Evolutionary conservation across 1,140 invertebrate genomes (phyloP).

Genomic region (Ganaspis sp.): DNA sequence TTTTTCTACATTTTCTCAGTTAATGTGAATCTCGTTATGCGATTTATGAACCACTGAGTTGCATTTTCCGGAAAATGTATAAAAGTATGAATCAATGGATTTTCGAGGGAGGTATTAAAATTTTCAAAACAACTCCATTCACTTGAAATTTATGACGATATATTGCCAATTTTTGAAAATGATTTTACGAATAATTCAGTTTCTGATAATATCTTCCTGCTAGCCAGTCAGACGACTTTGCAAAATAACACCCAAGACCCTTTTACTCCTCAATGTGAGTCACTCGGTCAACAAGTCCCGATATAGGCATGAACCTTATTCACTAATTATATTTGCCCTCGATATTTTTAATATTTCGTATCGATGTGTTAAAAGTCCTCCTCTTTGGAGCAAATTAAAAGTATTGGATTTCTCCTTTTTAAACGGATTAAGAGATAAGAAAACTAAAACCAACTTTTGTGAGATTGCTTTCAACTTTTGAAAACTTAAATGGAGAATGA

Average conservation of each 20-base stretch:
- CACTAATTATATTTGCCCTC: neutral
- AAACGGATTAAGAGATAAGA: too few relatives aligned
- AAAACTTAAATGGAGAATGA: too few relatives aligned
- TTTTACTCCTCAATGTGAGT: conserved; percentile 15
- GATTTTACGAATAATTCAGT: neutral
- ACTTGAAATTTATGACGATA: neutral
- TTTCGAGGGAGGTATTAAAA: neutral
- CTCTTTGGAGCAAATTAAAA: too few relatives aligned
- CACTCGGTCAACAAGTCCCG: conserved; percentile 9
- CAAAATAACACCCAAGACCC: conserved; percentile 7
- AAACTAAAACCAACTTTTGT: too few relatives aligned
- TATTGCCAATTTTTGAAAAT: neutral
- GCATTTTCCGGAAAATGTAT: neutral
- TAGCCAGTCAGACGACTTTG: neutral
- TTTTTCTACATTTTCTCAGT: neutral
- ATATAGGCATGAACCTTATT: neutral
- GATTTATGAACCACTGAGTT: neutral
- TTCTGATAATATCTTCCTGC: conserved; percentile 5
- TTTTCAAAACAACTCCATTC: conserved; percentile 8
- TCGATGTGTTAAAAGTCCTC: neutral
- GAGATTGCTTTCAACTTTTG: too few relatives aligned
- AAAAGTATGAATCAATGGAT: neutral
- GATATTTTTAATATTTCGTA: neutral
- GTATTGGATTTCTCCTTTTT: too few relatives aligned
- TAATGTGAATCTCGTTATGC: neutral